Base-by-base conservation (phyloP, 2,113 vertebrate genomes). In the Xerus inauris region DNA sequence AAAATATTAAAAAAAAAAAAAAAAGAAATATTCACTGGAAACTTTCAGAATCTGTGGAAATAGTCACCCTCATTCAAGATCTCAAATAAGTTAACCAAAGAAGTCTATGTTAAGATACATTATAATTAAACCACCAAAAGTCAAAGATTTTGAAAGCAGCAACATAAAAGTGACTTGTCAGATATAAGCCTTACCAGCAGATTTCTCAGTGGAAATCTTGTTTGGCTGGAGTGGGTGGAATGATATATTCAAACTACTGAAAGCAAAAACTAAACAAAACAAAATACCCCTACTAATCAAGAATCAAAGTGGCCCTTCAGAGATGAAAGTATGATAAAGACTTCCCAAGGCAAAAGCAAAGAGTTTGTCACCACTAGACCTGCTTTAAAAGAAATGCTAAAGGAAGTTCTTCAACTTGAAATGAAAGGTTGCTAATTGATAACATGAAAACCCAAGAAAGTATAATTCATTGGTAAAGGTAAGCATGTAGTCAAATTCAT, bases 111-210 rank as follows among this genome's bases (percentile, higher is more conserved):
- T 19, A 59, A n/a, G 57, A 47, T 1, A 2, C 42, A 77, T 47
- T 59, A 17, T 38, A 64, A 49, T 30, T 14, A 93, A 69, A 32
- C 19, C 19, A n/a, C 71, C 40, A 24, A n/a, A 80, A 72, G 65
- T 57, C 32, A 94, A 54, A 92, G 83, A 87, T 57, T 79, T 77
- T 79, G 62, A 87, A 79, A 87, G 75, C 57, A 62, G 28, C 24
- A 59, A 71, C 32, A 57, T 14, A 88, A 62, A 81, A 59, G n/a
- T 3, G 1, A 5, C 38, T 79, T 79, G 40, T 54, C 28, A 80
- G 38, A 35, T 71, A 62, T 49, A 35, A 81, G 54, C 62, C 28
- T 49, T 30, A 40, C 24, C 49, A 62, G 26, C 51, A 57, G 73
- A 38, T 72, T 71, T 71, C 32, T 40, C 40, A 71, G 12, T 17